Evolutionary conservation across 64 coral and sea anemone genomes (phyloP).

Genomic region (Montipora sp.): DNA sequence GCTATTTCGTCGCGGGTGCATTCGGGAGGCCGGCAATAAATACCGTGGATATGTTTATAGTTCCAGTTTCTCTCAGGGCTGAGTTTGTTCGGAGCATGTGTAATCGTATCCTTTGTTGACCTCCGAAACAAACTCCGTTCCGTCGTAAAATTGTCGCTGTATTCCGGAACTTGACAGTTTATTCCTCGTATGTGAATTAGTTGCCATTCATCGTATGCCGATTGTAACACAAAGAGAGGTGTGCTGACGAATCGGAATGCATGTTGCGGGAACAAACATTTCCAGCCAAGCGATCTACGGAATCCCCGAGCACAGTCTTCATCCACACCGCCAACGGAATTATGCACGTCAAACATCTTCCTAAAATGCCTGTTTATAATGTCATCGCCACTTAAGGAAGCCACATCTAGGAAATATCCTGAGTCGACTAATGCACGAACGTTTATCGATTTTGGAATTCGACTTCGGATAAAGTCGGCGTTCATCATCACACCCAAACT

Average conservation of each 20-base stretch:
- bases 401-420: slow-evolving; percentile 93
- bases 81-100: not conserved
- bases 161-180: slow-evolving; percentile 84
- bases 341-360: slow-evolving; percentile 87
- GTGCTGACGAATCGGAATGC: slow-evolving; percentile 80
- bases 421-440: slow-evolving; percentile 92
- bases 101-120: slow-evolving; percentile 12
- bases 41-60: slow-evolving; percentile 87
- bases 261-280: slow-evolving; percentile 96
- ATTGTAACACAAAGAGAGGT: slow-evolving; percentile 91
- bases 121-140: slow-evolving; percentile 49
- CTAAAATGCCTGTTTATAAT: slow-evolving; percentile 82
- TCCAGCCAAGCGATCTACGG: slow-evolving; percentile 66
- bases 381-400: slow-evolving; percentile 64
- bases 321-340: slow-evolving; percentile 73
- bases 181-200: slow-evolving; percentile 85
- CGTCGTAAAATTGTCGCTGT: slow-evolving; percentile 51
- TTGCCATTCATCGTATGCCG: slow-evolving; percentile 97
- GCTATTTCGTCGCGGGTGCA: slow-evolving; percentile 81
- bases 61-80: slow-evolving; percentile 62
- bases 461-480: slow-evolving; percentile 86
- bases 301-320: slow-evolving; percentile 70
- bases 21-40: slow-evolving; percentile 93
- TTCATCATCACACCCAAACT: slow-evolving; percentile 85
- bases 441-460: slow-evolving; percentile 68